A percentile compares a stretch with the other conserved stretches of the same genome.
Conservation (phyloP, 2,797 vertebrate genomes). For the Cirrhinus molitorella region DNA sequence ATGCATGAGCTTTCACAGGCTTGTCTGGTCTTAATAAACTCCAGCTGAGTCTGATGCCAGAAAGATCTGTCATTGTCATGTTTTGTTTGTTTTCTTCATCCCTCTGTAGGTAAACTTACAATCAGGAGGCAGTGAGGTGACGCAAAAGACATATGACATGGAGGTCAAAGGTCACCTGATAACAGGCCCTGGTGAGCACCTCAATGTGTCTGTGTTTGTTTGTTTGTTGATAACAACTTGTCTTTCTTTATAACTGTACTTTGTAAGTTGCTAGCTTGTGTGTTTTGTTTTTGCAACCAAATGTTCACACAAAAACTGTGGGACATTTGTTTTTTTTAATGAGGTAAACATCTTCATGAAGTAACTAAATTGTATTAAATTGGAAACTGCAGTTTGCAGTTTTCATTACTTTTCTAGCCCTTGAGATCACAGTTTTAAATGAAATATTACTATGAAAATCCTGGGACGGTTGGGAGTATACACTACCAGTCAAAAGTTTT, state of each 20-base stretch:
- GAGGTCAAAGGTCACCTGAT: conserved; percentile 89
- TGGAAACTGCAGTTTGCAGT: not conserved
- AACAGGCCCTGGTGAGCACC: conserved; percentile 78
- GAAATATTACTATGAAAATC: not conserved
- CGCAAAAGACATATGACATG: conserved; percentile 77
- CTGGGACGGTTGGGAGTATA: no score
- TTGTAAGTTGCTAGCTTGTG: not conserved
- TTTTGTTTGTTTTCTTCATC: conserved; percentile 24
- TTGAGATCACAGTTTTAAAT: not conserved
- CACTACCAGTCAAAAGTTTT: no score
- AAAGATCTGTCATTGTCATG: not conserved
- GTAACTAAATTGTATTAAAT: not conserved
- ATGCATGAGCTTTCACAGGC: not conserved
- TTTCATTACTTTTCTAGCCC: not conserved
- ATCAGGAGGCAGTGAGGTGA: conserved; percentile 66
- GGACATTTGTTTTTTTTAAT: not conserved
- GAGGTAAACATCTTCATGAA: not conserved
- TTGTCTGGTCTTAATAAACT: not conserved
- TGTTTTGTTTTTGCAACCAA: not conserved
- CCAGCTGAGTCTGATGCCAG: not conserved
- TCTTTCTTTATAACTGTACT: not conserved
- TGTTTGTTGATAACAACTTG: not conserved
- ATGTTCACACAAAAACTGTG: not conserved
- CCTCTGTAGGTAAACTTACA: conserved; percentile 65
- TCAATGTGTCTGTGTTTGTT: not conserved